A percentile compares a stretch with the other conserved stretches of the same genome.
These are phyloP conservation scores for Hybognathus amarus DNA, from an alignment of 2,797 vertebrate species.

Conservation along the genomic window DNA sequence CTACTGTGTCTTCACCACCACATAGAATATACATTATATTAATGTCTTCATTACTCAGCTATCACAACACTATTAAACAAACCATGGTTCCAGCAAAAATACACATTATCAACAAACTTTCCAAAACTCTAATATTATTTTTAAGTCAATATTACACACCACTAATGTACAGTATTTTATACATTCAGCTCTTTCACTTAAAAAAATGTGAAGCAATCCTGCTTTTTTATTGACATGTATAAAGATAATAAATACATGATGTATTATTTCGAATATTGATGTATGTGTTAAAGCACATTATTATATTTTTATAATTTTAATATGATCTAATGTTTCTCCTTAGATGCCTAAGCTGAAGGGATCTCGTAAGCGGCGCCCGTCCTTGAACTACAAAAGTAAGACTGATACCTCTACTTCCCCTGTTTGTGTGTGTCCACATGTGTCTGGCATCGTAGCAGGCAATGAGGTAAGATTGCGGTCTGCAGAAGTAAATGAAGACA, in stretches of 20 bases:
- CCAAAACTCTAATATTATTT: no score
- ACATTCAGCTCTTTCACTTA: no score
- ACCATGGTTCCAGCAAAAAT: no score
- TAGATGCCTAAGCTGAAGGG: slow-evolving; percentile 1
- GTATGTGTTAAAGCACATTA: background rate
- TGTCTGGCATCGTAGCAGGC: background rate
- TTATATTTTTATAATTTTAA: background rate
- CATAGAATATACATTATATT: no score
- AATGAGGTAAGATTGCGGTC: background rate
- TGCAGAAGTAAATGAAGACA: background rate
- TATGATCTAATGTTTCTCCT: background rate
- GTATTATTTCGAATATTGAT: background rate
- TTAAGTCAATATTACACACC: no score
- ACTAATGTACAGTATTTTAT: no score
- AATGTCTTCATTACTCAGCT: no score
- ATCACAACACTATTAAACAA: no score
- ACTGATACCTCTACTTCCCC: background rate
- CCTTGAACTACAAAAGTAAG: background rate
- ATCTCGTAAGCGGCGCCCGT: background rate
- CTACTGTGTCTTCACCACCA: no score
- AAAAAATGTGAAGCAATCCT: no score
- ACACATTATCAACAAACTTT: no score
- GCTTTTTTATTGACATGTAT: background rate
- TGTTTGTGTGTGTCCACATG: background rate
- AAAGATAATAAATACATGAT: background rate